Percentiles rank a stretch among this genome's conserved stretches.
Evolutionary conservation across 2,797 vertebrate species (phyloP).

Genomic region (Harpagifer antarcticus): DNA sequence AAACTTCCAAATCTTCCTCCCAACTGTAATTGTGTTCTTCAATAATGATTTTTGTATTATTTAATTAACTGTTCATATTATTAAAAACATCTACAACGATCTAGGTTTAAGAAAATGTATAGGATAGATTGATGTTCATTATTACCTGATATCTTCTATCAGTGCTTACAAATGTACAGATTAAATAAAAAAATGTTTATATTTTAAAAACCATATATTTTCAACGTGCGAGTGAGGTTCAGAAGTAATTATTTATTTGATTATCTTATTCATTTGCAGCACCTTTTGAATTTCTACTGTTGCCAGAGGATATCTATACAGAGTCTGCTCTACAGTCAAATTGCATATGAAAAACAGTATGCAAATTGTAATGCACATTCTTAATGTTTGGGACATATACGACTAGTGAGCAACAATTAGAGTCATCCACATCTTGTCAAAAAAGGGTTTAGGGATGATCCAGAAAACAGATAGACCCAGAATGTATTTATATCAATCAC

Average conservation of each 20-base stretch:
- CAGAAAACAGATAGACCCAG: too few relatives aligned
- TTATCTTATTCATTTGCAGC: neutral
- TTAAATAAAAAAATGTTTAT: too few relatives aligned
- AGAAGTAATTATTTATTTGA: too few relatives aligned
- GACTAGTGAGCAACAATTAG: too few relatives aligned
- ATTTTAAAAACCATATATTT: neutral
- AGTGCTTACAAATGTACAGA: neutral
- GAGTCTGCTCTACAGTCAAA: neutral
- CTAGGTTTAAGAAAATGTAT: neutral
- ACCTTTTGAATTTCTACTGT: neutral
- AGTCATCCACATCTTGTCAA: too few relatives aligned
- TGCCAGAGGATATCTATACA: neutral
- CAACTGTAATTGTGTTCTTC: neutral
- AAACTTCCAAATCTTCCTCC: neutral
- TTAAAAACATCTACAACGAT: neutral
- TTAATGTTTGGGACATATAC: neutral
- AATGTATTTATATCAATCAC: too few relatives aligned
- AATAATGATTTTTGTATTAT: neutral
- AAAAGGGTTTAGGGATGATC: too few relatives aligned
- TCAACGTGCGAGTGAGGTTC: too few relatives aligned
- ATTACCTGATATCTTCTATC: neutral
- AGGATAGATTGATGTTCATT: neutral
- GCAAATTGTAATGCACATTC: neutral
- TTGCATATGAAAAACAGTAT: neutral
- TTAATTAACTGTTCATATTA: neutral